Evolutionary conservation across 2,888 invertebrate genomes (phyloP), one percentile per base, ranked within the genome.

Genomic region (Eledona agricola): DNA sequence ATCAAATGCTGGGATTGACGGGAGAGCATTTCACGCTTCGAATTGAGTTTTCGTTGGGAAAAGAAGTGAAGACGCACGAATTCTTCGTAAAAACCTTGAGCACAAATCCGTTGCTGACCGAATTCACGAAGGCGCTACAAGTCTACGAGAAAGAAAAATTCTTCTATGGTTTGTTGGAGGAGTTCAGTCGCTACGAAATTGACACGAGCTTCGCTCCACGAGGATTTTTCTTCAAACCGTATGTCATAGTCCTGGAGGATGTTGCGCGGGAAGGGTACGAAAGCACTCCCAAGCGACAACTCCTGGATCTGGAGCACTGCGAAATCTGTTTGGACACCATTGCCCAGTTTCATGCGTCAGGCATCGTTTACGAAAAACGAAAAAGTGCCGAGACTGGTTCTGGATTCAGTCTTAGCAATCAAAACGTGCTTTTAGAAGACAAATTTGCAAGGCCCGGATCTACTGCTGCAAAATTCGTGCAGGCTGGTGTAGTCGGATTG

Each of bases 261-360:
- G 52, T 73, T 22, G 51, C 58, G 1, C 2, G 55, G 6, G 22
- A 34, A 2, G 57, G 57, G 0, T 73, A 59, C 38, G 60, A 29
- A 51, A 46, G 59, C 1, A 51, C 57, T 7, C 47, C 46, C 3
- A 69, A 67, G 28, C 59, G 76, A 11, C 72, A 77, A 43, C 49
- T 66, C 1, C 79, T 81, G 31, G 80, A 81, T 53, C 66, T 76
- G 37, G 69, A 73, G 1, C 81, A 83, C 56, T 80, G 78, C 5
- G 62, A 77, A 16, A 71, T 75, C 60, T 79, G 80, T 17, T 66
- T 83, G 32, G 70, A 72, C 46, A 74, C 79, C 1, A 59, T 83
- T 17, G 79, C 82, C 0, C 76, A 79, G 59, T 79, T 82, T 55
- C 83, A 83, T 50, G 77, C 79, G 0, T 72, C 77, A n/a, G 74